Conservation (phyloP, 2,888 invertebrate species). For the Heliconius hortense region DNA sequence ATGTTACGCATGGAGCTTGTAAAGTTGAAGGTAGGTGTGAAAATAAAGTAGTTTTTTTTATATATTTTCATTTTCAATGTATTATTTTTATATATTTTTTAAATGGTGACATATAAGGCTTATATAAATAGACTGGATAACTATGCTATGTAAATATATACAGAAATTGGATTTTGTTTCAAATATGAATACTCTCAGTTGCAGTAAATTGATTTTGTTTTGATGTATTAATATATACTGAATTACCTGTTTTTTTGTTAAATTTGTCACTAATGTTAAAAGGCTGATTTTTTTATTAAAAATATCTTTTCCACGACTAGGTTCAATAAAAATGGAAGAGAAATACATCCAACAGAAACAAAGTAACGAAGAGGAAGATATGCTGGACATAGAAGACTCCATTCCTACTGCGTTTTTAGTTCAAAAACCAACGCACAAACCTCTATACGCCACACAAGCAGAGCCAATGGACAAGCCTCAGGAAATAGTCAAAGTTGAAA, state of each 20-base stretch:
- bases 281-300: neutral
- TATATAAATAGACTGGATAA: too few relatives aligned
- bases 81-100: too few relatives aligned
- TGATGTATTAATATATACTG: too few relatives aligned
- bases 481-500: slow-evolving; percentile 74
- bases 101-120: too few relatives aligned
- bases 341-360: slow-evolving; percentile 77
- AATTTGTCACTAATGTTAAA: too few relatives aligned
- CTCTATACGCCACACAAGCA: slow-evolving; percentile 67
- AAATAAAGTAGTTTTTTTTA: too few relatives aligned
- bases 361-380: slow-evolving; percentile 72
- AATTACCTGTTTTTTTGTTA: too few relatives aligned
- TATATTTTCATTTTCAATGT: too few relatives aligned
- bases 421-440: slow-evolving; percentile 78
- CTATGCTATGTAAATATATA: too few relatives aligned
- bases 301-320: slow-evolving; percentile 30
- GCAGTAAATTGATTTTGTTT: too few relatives aligned
- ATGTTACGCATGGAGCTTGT: slow-evolving; percentile 71
- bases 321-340: slow-evolving; percentile 80
- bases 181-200: too few relatives aligned
- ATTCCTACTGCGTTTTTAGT: slow-evolving; percentile 79
- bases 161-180: too few relatives aligned
- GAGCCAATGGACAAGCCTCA: slow-evolving; percentile 73
- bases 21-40: slow-evolving; percentile 68
- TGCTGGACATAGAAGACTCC: slow-evolving; percentile 80